Evolutionary conservation across 2,113 vertebrate species (phyloP).

Genomic region (Hippocampus barbouri): DNA sequence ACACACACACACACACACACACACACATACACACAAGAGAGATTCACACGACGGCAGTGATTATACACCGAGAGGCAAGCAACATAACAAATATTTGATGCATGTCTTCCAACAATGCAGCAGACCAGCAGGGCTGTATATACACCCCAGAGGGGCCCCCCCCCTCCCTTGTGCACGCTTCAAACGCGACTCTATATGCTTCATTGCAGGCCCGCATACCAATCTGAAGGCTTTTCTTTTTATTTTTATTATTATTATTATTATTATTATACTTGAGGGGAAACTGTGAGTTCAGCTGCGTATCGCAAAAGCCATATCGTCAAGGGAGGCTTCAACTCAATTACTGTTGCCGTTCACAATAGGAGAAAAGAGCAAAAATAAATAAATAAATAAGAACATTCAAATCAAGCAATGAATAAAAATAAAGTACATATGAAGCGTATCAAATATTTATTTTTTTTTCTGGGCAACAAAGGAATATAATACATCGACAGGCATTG

Average conservation of each 20-base stretch:
- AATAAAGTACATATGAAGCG: conserved; percentile 98
- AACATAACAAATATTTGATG: conserved; percentile 66
- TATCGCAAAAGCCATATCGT: conserved; percentile 94
- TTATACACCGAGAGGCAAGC: conserved; percentile 58
- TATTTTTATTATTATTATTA: conserved; percentile 93
- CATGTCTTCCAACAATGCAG: conserved; percentile 58
- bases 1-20: no score
- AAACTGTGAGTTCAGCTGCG: conserved; percentile 94
- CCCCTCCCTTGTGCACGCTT: conserved; percentile 21
- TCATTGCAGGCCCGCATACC: conserved; percentile 60
- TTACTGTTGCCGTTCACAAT: conserved; percentile 81
- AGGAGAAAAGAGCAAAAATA: conserved; percentile 66
- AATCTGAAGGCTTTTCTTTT: conserved; percentile 63
- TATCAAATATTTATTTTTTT: conserved; percentile 99
- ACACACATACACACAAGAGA: conserved; percentile 5
- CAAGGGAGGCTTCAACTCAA: conserved; percentile 98
- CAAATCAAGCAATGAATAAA: conserved; percentile 80
- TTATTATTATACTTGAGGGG: conserved; percentile 94
- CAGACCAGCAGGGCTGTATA: conserved; percentile 35
- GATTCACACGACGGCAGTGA: conserved; percentile 44
- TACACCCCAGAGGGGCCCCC: neutral
- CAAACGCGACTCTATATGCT: conserved; percentile 12
- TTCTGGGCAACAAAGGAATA: conserved; percentile 99
- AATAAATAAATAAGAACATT: conserved; percentile 38
- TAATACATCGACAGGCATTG: conserved; percentile 99